Evolutionary conservation across 2,888 invertebrate species (phyloP).

Genomic region (Polylopha cassiicola): DNA sequence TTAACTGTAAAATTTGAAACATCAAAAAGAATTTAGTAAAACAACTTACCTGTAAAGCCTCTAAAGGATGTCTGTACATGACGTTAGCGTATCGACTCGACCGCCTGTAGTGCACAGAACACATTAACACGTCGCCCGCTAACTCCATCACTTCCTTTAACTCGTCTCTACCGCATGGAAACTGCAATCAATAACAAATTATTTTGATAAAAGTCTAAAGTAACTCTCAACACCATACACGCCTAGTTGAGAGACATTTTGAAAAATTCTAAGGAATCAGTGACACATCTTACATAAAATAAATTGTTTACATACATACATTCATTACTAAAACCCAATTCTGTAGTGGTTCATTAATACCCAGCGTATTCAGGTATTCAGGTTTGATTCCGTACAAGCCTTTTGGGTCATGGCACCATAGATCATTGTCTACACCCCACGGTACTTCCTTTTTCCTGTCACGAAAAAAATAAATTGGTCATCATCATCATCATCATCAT

Average conservation of each 20-base stretch:
- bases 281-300: not conserved
- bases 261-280: not conserved
- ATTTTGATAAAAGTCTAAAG: too few species aligned
- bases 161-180: slow-evolving; percentile 52
- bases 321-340: slow-evolving; percentile 50
- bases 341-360: slow-evolving; percentile 50
- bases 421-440: slow-evolving; percentile 35
- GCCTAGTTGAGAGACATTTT: too few species aligned
- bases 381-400: slow-evolving; percentile 47
- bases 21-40: not conserved
- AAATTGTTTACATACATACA: slow-evolving; percentile 22
- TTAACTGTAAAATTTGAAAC: not conserved
- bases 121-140: slow-evolving; percentile 53
- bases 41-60: slow-evolving; percentile 57
- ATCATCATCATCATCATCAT: too few species aligned
- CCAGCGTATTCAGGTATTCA: slow-evolving; percentile 39
- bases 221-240: too few species aligned
- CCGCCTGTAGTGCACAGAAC: slow-evolving; percentile 29
- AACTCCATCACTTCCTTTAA: slow-evolving; percentile 52
- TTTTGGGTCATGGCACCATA: slow-evolving; percentile 36
- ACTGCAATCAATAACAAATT: slow-evolving; percentile 34
- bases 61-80: slow-evolving; percentile 60
- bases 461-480: slow-evolving; percentile 18
- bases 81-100: slow-evolving; percentile 42
- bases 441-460: slow-evolving; percentile 18